Percentiles rank a stretch among this genome's conserved stretches.
phyloP scores from a whole-genome alignment of 1,140 invertebrate species.

The Panagrolaimus sp. region DNA sequence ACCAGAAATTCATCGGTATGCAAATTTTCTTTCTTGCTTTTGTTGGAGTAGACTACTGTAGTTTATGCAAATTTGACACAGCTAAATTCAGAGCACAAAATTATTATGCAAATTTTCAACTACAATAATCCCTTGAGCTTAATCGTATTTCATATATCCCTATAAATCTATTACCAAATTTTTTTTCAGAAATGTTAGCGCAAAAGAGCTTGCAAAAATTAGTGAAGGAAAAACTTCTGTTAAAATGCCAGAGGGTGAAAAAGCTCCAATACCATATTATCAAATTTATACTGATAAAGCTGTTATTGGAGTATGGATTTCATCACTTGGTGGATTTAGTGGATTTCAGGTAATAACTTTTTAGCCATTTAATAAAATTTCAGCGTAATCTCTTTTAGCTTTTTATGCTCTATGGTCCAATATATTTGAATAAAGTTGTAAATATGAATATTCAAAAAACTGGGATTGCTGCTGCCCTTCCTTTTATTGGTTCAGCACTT shows the following conservation, averaged over 20 bases:
- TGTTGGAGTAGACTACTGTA: constrained; percentile 5
- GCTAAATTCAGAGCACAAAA: no score
- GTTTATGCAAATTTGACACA: no score
- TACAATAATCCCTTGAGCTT: neutral
- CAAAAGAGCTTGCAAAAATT: constrained; percentile 12
- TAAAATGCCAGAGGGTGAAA: neutral
- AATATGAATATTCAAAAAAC: constrained; percentile 39
- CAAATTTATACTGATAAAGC: constrained; percentile 18
- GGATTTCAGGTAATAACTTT: neutral
- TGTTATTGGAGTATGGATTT: constrained; percentile 24
- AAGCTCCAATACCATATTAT: constrained; percentile 15
- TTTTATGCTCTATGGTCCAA: constrained; percentile 50
- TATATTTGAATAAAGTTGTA: constrained; percentile 50
- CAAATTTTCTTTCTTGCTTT: constrained; percentile 10
- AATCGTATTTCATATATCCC: no score
- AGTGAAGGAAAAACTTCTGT: constrained; percentile 12
- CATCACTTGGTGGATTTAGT: constrained; percentile 24
- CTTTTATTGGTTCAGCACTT: constrained; percentile 30
- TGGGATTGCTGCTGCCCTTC: constrained; percentile 40
- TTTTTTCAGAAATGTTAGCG: constrained; percentile 17
- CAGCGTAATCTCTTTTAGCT: no score
- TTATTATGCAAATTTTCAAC: no score
- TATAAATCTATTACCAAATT: neutral
- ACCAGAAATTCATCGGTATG: constrained; percentile 30
- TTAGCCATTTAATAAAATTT: no score